Conservation (phyloP, 2,797 vertebrate genomes). For the Lepilemur ruficaudatus region DNA sequence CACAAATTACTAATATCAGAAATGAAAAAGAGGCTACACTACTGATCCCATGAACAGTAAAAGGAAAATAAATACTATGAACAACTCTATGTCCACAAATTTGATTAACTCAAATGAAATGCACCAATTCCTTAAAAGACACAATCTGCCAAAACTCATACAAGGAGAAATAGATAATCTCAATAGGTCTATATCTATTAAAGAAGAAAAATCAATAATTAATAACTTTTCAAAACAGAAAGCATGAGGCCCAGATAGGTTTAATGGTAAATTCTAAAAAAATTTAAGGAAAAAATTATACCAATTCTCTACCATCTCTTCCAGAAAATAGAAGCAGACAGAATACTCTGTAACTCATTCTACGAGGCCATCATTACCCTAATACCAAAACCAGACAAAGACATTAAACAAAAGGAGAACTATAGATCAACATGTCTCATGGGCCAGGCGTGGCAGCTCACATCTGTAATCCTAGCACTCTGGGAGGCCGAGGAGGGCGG, state of each 20-base stretch:
- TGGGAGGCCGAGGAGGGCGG: too few relatives aligned
- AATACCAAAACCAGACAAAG: neutral
- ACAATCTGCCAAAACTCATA: neutral
- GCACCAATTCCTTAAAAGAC: neutral
- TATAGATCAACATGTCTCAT: neutral
- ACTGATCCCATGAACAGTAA: neutral
- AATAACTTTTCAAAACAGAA: conserved; percentile 20
- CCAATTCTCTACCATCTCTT: neutral
- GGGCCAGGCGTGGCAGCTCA: too few relatives aligned
- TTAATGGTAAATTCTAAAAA: neutral
- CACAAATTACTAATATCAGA: neutral
- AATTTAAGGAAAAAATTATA: neutral
- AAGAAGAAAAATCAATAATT: neutral
- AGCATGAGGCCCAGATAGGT: neutral
- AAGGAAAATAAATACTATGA: neutral
- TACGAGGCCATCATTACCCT: neutral
- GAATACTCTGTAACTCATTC: neutral
- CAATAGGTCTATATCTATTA: neutral
- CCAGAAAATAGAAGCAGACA: neutral
- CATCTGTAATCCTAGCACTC: too few relatives aligned
- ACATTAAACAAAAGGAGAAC: neutral
- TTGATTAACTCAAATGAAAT: neutral
- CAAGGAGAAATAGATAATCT: neutral
- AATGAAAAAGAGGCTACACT: neutral
- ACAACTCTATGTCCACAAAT: neutral